Base-by-base conservation (phyloP, 2,797 vertebrate genomes). In the Anguilla pacifica region DNA sequence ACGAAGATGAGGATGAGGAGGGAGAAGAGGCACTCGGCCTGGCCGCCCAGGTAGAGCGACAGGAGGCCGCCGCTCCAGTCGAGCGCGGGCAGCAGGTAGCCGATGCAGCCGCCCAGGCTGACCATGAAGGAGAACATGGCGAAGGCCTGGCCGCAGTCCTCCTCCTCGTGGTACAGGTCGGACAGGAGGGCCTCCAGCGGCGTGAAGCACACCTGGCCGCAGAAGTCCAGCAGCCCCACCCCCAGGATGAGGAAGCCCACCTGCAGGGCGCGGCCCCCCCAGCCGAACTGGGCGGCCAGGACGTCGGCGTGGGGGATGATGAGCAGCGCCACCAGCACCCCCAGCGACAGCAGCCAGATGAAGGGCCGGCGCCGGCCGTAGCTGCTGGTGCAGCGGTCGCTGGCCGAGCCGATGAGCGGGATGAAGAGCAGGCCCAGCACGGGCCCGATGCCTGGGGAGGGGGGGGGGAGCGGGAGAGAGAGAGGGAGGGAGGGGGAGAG, bases 101-200 rank as follows among this genome's bases (percentile, higher is more conserved):
- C 96, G 61, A 97, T 92, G 6, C 96, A 97, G 86, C 96, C 96
- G 9, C 96, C 96, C 89, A 96, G 85, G 93, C 96, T 97, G 85
- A 96, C 95, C 96, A 97, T 97, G 91, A 96, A 97, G 87, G 96
- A 96, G 91, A 97, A 97, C 94, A 96, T 96, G 13, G 96, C 95
- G 1, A 97, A 97, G 84, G 96, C 96, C 87, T 95, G 96, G 77
- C 94, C 87, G 3, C 95, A 97, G 89, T 95, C 96, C 17, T 96
- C 96, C 86, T 95, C 94, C 0, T 96, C 95, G 3, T 90, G 92
- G 85, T 96, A 96, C 87, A 97, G 92, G 91, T 97, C 96, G 0
- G 96, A 97, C 79, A 97, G 89, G 43, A 97, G 94, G 0, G 96
- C 96, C 91, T 97, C 96, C 90, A 97, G 89, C 0, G 96, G 96